Evolutionary conservation across 2,888 invertebrate species (phyloP).

Genomic region (Tetragonula carbonaria): DNA sequence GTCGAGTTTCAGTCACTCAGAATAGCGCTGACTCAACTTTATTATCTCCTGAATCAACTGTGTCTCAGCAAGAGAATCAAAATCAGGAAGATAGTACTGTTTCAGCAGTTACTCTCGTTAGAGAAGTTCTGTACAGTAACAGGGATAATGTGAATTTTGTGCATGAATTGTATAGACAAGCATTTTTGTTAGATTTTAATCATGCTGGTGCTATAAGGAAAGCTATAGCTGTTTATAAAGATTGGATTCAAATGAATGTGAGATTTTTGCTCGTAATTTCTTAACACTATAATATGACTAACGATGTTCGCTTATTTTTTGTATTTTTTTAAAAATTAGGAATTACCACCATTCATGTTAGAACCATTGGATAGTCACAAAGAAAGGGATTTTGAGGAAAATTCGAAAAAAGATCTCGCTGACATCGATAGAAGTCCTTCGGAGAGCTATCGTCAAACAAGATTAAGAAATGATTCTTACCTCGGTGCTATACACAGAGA

Average conservation of each 20-base stretch:
- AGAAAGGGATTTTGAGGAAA: slow-evolving; percentile 80
- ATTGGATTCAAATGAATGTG: slow-evolving; percentile 96
- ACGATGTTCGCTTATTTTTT: not conserved
- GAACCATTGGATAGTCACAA: slow-evolving; percentile 86
- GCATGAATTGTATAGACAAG: slow-evolving; percentile 97
- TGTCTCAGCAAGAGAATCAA: slow-evolving; percentile 74
- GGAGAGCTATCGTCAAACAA: slow-evolving; percentile 81
- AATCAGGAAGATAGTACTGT: slow-evolving; percentile 81
- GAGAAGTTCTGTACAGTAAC: slow-evolving; percentile 93
- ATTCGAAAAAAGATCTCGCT: slow-evolving; percentile 73
- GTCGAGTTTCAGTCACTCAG: slow-evolving; percentile 83
- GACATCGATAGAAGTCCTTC: slow-evolving; percentile 80
- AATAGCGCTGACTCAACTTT: slow-evolving; percentile 78
- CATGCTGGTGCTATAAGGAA: slow-evolving; percentile 95
- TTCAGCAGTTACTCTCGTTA: slow-evolving; percentile 89
- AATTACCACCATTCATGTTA: slow-evolving; percentile 92
- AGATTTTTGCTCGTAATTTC: slow-evolving; percentile 71
- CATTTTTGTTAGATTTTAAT: slow-evolving; percentile 94
- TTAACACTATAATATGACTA: not conserved
- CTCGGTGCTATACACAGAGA: slow-evolving; percentile 93
- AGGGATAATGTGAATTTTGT: slow-evolving; percentile 97
- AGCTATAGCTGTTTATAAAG: slow-evolving; percentile 96
- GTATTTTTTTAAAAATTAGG: slow-evolving; percentile 80
- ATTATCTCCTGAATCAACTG: slow-evolving; percentile 75
- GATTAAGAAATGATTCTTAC: slow-evolving; percentile 93